Conservation (phyloP, 2,888 invertebrate genomes). For the Deilephila elpenor region DNA sequence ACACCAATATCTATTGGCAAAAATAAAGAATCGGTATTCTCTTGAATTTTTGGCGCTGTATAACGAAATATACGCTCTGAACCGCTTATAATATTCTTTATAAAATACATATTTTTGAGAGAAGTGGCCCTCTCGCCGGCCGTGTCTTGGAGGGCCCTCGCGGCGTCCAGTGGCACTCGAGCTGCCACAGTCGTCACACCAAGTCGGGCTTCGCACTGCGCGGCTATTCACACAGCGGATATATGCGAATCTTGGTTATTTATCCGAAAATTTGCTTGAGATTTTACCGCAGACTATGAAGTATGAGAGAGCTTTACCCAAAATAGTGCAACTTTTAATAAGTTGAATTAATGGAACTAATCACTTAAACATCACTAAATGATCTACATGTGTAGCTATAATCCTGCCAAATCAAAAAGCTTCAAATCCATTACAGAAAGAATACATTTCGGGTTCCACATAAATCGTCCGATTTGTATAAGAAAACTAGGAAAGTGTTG, state of each 20-base stretch:
- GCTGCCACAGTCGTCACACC: not conserved
- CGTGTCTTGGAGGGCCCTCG: constrained; percentile 12
- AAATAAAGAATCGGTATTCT: too few relatives aligned
- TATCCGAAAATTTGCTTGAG: too few relatives aligned
- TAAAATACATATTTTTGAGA: constrained; percentile 32
- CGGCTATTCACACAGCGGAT: too few relatives aligned
- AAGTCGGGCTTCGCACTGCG: not conserved
- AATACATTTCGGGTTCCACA: not conserved
- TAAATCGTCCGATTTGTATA: constrained; percentile 13
- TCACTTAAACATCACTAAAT: too few relatives aligned
- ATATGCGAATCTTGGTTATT: too few relatives aligned
- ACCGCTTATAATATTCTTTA: constrained; percentile 26
- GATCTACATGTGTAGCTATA: not conserved
- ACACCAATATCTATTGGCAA: too few relatives aligned
- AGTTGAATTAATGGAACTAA: too few relatives aligned
- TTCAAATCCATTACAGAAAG: not conserved
- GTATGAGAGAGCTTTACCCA: too few relatives aligned
- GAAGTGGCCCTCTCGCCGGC: constrained; percentile 16
- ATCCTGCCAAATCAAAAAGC: not conserved
- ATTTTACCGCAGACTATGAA: too few relatives aligned
- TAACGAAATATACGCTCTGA: not conserved
- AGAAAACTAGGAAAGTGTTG: constrained; percentile 45
- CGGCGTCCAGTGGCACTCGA: not conserved
- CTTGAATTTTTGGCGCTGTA: too few relatives aligned
- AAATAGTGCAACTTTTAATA: too few relatives aligned